Percentiles rank a stretch among this genome's conserved stretches.
phyloP scores from a whole-genome alignment of 2,888 invertebrate species.

The Callyntrura guangdongensis region DNA sequence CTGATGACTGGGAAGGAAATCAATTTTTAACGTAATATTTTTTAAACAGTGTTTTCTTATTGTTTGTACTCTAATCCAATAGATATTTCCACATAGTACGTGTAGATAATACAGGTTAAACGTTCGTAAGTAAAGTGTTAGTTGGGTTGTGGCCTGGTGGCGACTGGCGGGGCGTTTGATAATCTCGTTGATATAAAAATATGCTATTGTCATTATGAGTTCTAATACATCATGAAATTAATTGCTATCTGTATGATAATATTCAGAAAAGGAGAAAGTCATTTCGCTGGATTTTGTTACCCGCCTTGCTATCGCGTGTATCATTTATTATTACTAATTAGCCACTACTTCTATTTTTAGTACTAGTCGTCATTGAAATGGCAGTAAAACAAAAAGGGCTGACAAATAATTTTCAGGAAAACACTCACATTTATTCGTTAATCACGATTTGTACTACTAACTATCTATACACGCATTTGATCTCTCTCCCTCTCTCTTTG shows the following conservation, averaged over 20 bases:
- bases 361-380: background rate
- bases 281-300: background rate
- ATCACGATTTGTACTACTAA: background rate
- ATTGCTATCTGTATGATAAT: background rate
- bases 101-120: background rate
- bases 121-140: background rate
- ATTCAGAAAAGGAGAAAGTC: background rate
- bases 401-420: constrained; percentile 35
- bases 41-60: no score
- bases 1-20: no score
- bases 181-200: constrained; percentile 5
- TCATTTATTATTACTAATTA: background rate
- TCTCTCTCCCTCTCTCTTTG: background rate
- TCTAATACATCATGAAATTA: background rate
- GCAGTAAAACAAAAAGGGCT: constrained; percentile 13
- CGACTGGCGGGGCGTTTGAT: constrained; percentile 37
- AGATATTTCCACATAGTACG: no score
- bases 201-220: background rate
- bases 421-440: background rate
- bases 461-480: background rate
- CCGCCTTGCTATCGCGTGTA: background rate
- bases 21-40: no score
- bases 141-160: no score
- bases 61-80: no score
- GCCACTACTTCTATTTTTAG: background rate